Conservation (phyloP, 2,888 invertebrate genomes). For the Ecliptopera silaceata region DNA sequence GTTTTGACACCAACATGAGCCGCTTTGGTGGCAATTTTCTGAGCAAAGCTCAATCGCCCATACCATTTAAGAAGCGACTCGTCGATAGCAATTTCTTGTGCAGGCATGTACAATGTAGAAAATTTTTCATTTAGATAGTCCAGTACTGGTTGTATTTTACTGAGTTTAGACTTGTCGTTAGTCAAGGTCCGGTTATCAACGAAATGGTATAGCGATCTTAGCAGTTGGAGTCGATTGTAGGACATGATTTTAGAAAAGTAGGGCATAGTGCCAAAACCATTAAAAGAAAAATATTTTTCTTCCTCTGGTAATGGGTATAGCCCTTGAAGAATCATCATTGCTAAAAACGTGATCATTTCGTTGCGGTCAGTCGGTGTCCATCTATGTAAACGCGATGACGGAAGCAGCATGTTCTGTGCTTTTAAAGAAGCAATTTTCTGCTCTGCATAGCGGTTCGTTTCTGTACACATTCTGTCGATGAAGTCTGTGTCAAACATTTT, state of each 20-base stretch:
- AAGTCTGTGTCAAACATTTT: not conserved
- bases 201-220: slow-evolving; percentile 28
- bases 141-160: not conserved
- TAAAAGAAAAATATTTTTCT: slow-evolving; percentile 1
- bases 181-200: slow-evolving; percentile 18
- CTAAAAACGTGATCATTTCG: not conserved
- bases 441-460: not conserved
- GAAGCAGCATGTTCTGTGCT: not conserved
- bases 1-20: slow-evolving; percentile 1
- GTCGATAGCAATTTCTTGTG: not conserved
- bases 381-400: not conserved
- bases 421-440: not conserved
- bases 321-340: not conserved
- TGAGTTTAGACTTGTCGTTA: not conserved
- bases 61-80: slow-evolving; percentile 3
- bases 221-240: not conserved
- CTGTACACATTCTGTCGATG: not conserved
- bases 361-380: not conserved
- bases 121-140: not conserved
- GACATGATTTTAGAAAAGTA: slow-evolving; percentile 6
- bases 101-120: not conserved
- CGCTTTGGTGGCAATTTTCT: not conserved
- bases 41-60: not conserved
- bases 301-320: slow-evolving; percentile 9
- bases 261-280: slow-evolving; percentile 10